Percentiles rank a stretch among this genome's conserved stretches.
These are phyloP conservation scores for Delia radicum DNA, from an alignment of 1,140 invertebrate species.

Conservation along the genomic window DNA sequence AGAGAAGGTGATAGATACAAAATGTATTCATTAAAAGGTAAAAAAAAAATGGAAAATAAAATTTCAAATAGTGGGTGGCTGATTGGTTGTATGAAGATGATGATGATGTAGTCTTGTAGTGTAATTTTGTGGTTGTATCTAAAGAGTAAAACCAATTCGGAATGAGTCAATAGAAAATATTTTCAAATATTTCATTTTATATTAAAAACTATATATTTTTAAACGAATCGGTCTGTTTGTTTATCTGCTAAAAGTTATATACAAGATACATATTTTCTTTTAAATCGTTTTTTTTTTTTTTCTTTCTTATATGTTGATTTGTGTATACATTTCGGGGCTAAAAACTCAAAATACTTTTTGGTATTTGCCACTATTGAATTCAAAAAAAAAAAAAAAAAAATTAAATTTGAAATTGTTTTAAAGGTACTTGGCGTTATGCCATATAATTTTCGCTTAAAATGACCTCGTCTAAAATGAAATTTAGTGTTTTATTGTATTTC, in stretches of 20 bases:
- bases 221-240: not conserved
- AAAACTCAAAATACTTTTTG: slow-evolving; percentile 16
- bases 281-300: no score
- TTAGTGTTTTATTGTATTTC: not conserved
- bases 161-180: not conserved
- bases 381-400: no score
- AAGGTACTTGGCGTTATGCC: slow-evolving; percentile 4
- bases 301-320: not conserved
- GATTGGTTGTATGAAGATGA: no score
- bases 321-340: slow-evolving; percentile 5
- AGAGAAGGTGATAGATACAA: not conserved
- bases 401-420: slow-evolving; percentile 8
- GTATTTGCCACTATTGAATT: slow-evolving; percentile 15
- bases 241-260: no score
- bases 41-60: not conserved
- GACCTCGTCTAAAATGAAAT: slow-evolving; percentile 18
- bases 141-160: not conserved
- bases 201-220: no score
- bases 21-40: not conserved
- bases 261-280: no score
- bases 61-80: not conserved
- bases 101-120: no score
- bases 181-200: not conserved
- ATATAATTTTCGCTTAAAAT: not conserved
- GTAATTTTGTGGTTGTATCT: not conserved